Evolutionary conservation across 2,797 vertebrate genomes (phyloP), one percentile per base, ranked within the genome.

Genomic region (Molossus alvarezi): DNA sequence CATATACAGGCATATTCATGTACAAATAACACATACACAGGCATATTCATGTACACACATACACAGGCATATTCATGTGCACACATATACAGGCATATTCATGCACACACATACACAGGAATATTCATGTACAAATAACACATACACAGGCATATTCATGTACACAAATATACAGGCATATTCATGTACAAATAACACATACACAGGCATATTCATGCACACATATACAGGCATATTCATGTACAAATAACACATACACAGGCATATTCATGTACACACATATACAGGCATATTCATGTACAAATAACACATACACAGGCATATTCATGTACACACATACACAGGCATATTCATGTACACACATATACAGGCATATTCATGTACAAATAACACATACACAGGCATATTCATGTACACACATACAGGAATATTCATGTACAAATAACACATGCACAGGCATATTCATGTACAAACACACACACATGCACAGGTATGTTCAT

Each of bases 391-490:
- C 6, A 12, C 20, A 21, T 33, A 33, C n/a, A 57, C 37, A 14
- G 1, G 1, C 33, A 33, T 33, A 33, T 33, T 33, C 33, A 33
- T 33, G 18, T 18, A 57, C 55, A 57, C 6, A 57, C 18, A 57
- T 41, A 14, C 71, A 41, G 0, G 67, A 4, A 37, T 9, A 37
- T 18, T 21, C 9, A 37, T 5, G 7, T 11, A 58, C 6, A 57
- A 9, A 33, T 33, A 33, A 1, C 23, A 45, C 2, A 29, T 6
- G 45, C 48, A 15, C 8, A 29, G 20, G 57, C 9, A 20, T 21
- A 58, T 6, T 57, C 17, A 57, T 0, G 6, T 12, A 58, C 33
- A n/a, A n/a, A 2, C 37, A 15, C 1, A 10, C 0, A 0, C 6
- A 12, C 20, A 21, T 33, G 33, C n/a, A 57, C 37, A 14, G 1